phyloP scores from a whole-genome alignment of 2,113 vertebrate genomes.

The Gambusia holbrooki region DNA sequence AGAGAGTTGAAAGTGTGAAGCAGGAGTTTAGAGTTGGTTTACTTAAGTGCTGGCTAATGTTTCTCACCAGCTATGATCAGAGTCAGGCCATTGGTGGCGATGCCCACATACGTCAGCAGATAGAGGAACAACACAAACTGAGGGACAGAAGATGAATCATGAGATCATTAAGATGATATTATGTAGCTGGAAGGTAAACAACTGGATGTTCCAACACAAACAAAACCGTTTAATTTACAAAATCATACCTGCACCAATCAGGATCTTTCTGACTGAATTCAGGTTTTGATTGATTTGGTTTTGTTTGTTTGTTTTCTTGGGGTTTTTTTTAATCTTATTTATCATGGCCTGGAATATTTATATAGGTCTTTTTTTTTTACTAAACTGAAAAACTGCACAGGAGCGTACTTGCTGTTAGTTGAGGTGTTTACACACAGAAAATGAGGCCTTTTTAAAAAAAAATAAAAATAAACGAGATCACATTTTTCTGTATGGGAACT shows the following conservation, averaged over 20 bases:
- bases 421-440: too few species aligned
- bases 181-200: neutral
- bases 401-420: too few species aligned
- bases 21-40: neutral
- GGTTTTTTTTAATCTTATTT: too few species aligned
- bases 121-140: slow-evolving; percentile 89
- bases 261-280: too few species aligned
- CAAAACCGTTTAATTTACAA: neutral
- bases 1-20: neutral
- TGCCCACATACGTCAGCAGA: slow-evolving; percentile 86
- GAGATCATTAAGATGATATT: neutral
- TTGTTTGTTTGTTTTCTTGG: too few species aligned
- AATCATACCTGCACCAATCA: neutral
- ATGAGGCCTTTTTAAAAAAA: too few species aligned
- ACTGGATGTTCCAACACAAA: neutral
- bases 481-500: too few species aligned
- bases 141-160: slow-evolving; percentile 3
- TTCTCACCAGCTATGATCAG: slow-evolving; percentile 87
- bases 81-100: slow-evolving; percentile 86
- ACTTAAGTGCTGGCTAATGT: neutral
- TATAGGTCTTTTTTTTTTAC: too few species aligned
- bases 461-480: too few species aligned
- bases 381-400: too few species aligned
- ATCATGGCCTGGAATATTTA: too few species aligned
- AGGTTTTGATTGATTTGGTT: too few species aligned